phyloP scores from a whole-genome alignment of 2,888 invertebrate genomes.

The Prosopocoilus inquinatus region DNA sequence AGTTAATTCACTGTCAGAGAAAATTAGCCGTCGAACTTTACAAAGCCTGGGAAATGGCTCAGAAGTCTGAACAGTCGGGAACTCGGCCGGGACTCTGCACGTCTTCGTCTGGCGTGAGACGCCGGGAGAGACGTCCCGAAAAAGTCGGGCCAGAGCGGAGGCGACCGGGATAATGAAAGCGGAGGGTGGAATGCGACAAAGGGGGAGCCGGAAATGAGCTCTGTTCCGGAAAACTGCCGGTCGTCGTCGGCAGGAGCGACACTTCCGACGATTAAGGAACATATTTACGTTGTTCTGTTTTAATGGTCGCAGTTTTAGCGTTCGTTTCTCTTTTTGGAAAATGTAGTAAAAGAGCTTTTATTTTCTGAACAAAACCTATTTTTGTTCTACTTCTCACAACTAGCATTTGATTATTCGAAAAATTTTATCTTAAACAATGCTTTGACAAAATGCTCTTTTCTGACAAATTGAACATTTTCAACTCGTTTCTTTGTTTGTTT shows the following conservation, averaged over 20 bases:
- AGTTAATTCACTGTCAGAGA: slow-evolving; percentile 34
- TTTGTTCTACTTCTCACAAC: too few relatives aligned
- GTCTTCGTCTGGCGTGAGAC: slow-evolving; percentile 13
- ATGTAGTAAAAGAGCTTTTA: not conserved
- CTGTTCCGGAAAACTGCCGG: slow-evolving; percentile 32
- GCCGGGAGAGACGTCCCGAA: slow-evolving; percentile 16
- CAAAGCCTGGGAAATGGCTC: slow-evolving; percentile 33
- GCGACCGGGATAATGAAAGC: slow-evolving; percentile 33
- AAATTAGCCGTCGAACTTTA: slow-evolving; percentile 35
- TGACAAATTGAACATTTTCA: too few relatives aligned
- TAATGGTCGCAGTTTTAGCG: too few relatives aligned
- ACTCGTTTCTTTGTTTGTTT: too few relatives aligned
- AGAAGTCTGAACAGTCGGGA: slow-evolving; percentile 34
- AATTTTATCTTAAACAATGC: too few relatives aligned
- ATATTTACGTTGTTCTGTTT: not conserved
- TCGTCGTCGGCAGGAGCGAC: slow-evolving; percentile 28
- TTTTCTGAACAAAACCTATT: too few relatives aligned
- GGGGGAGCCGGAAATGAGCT: slow-evolving; percentile 33
- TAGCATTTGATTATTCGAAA: too few relatives aligned
- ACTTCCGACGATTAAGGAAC: slow-evolving; percentile 27
- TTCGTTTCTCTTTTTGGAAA: too few relatives aligned
- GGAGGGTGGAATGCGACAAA: slow-evolving; percentile 31
- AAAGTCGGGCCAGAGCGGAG: slow-evolving; percentile 21
- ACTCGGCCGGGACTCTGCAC: slow-evolving; percentile 13
- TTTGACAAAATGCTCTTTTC: too few relatives aligned